These are phyloP conservation scores for Montipora efflorescens DNA, from an alignment of 64 coral and sea anemone genomes.

Conservation along the genomic window DNA sequence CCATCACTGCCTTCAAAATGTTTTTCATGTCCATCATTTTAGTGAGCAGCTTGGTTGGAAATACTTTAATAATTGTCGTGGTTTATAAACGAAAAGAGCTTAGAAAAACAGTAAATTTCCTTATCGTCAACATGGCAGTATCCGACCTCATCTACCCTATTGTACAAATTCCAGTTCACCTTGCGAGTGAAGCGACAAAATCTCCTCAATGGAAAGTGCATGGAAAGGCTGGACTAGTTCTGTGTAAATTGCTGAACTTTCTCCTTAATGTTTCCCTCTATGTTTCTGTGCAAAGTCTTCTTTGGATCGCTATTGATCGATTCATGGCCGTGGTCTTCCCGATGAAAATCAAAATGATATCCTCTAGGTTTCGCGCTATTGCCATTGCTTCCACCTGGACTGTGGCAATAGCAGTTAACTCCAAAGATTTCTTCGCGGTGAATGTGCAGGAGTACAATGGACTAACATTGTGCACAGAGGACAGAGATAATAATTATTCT, in stretches of 20 bases:
- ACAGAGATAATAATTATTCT: neutral
- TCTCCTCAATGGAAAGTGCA: neutral
- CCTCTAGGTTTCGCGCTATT: neutral
- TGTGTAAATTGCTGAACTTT: slow-evolving; percentile 56
- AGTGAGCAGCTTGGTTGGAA: slow-evolving; percentile 31
- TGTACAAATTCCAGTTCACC: neutral
- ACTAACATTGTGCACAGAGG: too few species aligned
- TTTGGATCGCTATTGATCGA: slow-evolving; percentile 45
- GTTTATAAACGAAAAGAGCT: slow-evolving; percentile 27
- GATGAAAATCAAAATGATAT: neutral
- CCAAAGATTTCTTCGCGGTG: slow-evolving; percentile 5
- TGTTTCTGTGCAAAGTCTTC: slow-evolving; percentile 35
- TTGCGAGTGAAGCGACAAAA: neutral
- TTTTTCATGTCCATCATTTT: neutral
- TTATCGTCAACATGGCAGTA: slow-evolving; percentile 63
- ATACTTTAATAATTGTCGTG: slow-evolving; percentile 20
- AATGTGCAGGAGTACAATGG: neutral
- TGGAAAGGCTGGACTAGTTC: neutral
- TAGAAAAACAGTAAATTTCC: slow-evolving; percentile 18
- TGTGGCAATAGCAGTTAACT: neutral
- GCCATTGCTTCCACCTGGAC: slow-evolving; percentile 12
- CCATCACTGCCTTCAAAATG: neutral
- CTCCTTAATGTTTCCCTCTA: neutral
- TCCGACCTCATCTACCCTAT: slow-evolving; percentile 33
- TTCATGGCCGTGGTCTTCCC: slow-evolving; percentile 51